These are phyloP conservation scores for Hypolimnas misippus DNA, from an alignment of 2,888 invertebrate species.

Conservation along the genomic window DNA sequence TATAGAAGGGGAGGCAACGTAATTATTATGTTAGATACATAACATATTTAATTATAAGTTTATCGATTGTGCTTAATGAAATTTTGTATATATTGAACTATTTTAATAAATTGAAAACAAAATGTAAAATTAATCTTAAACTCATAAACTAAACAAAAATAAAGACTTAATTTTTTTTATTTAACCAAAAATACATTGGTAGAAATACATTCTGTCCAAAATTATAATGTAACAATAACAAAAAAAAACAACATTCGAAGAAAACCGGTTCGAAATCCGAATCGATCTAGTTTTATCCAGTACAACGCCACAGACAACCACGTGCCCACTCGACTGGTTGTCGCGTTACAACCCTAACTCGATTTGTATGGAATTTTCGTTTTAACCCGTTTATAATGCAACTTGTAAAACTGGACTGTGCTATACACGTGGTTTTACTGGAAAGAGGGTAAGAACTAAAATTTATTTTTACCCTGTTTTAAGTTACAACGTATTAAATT, in stretches of 20 bases:
- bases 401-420: conserved; percentile 34
- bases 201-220: not conserved
- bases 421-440: conserved; percentile 30
- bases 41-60: conserved; percentile 9
- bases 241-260: conserved; percentile 46
- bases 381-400: conserved; percentile 48
- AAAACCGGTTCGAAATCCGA: conserved; percentile 46
- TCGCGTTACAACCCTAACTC: conserved; percentile 51
- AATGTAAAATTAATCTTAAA: no score
- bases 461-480: not conserved
- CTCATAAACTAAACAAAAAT: no score
- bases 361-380: conserved; percentile 50
- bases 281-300: conserved; percentile 43
- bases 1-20: conserved; percentile 15
- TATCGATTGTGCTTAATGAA: not conserved
- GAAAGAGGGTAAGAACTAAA: not conserved
- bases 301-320: conserved; percentile 36
- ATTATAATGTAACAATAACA: not conserved
- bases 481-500: not conserved
- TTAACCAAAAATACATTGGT: no score
- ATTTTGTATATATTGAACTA: not conserved
- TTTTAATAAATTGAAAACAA: not conserved
- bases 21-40: conserved; percentile 31
- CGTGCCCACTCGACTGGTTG: conserved; percentile 48
- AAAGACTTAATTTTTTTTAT: no score